These are phyloP conservation scores for Megathymus violae DNA, from an alignment of 1,140 invertebrate genomes.

Conservation along the genomic window DNA sequence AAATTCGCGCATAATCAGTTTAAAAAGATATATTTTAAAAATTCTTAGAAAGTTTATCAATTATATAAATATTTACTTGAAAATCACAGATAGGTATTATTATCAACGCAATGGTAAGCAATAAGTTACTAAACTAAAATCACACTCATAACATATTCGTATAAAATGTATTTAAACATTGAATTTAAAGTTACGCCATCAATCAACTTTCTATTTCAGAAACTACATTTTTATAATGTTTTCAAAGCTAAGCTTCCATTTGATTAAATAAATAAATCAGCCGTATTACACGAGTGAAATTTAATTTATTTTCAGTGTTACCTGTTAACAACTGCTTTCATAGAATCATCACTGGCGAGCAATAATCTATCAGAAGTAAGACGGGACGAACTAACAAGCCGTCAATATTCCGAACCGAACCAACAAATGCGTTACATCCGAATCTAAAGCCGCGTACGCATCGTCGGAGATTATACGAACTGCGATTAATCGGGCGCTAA, in stretches of 20 bases:
- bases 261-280: neutral
- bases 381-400: conserved; percentile 10
- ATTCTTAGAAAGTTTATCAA: conserved; percentile 14
- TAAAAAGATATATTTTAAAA: neutral
- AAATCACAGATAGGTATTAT: neutral
- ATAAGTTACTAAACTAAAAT: neutral
- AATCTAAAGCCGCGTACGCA: conserved; percentile 47
- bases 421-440: conserved; percentile 24
- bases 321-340: neutral
- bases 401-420: conserved; percentile 14
- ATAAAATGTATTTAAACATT: neutral
- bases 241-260: neutral
- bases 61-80: neutral
- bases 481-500: conserved; percentile 58
- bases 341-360: neutral
- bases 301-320: conserved; percentile 9
- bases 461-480: conserved; percentile 46
- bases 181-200: neutral
- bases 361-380: neutral
- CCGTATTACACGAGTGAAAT: neutral
- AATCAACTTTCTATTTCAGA: conserved; percentile 4
- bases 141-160: neutral
- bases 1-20: neutral
- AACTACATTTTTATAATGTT: neutral
- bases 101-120: neutral